Base-by-base conservation (phyloP, 2,797 vertebrate genomes). In the Cuniculus paca region DNA sequence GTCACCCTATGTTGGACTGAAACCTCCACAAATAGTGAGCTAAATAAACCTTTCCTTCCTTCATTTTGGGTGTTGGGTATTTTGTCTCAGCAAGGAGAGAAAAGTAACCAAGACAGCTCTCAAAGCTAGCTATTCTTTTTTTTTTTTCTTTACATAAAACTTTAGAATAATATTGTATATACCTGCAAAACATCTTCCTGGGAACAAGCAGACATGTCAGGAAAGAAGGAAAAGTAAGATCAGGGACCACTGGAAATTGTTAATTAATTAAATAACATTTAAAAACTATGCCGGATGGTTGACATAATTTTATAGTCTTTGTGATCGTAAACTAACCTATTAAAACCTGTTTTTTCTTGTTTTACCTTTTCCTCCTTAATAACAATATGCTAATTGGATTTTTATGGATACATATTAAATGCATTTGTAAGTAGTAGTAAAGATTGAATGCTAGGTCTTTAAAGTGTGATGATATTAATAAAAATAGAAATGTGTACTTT, bases 401-500 rank as follows among this genome's bases (percentile, higher is more conserved):
- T 97, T 95, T 93, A 95, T 88, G 58, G 90, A 81, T 81, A 61
- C 31, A 81, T 60, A 90, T 84, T 86, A 96, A 95, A 39, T 65
- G 61, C 14, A 74, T 78, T 88, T 84, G 16, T 17, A 87, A 61
- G 36, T 90, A 34, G 34, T 60, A 84, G 75, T 90, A 91, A 65
- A 92, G 10, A 61, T 72, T 24, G 94, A 88, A 63, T 63, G 28
- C 13, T 52, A 90, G 63, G 52, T 65, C 17, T 74, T 97, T 82
- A 94, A 78, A 94, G 36, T 82, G 36, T 87, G 39, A 75, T 36
- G 22, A 52, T 10, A 81, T n/a, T 79, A 90, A 93, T 65, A 90
- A 79, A 92, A 86, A 90, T 48, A 81, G 77, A 96, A 45, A 75
- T 48, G 7, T 39, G 65, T 48, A 68, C 24, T 94, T n/a, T 61